Conservation (phyloP, 2,113 vertebrate species). For the Monarcha castaneiventris region DNA sequence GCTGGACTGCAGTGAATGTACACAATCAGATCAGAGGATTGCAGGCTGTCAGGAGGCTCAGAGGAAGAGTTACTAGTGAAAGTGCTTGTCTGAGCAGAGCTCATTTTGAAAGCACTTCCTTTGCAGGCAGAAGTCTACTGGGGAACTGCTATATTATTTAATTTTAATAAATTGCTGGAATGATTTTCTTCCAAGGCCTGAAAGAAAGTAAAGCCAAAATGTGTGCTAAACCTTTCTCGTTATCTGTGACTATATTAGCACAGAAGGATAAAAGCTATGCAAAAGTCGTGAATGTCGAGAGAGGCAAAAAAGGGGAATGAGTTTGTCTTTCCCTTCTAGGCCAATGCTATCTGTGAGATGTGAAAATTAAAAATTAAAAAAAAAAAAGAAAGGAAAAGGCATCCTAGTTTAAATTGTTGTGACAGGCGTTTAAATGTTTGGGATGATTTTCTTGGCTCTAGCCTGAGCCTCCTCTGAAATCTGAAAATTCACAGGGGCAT, state of each 20-base stretch:
- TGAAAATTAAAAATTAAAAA: background rate
- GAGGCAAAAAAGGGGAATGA: background rate
- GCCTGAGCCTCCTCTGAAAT: background rate
- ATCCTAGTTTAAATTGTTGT: background rate
- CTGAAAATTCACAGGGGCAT: background rate
- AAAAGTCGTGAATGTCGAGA: background rate
- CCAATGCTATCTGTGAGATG: background rate
- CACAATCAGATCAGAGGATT: background rate
- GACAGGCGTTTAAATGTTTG: background rate
- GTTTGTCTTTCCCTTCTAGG: background rate
- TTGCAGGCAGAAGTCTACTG: background rate
- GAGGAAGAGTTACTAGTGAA: background rate
- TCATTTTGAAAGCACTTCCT: background rate
- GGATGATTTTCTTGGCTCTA: background rate
- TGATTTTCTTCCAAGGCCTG: background rate
- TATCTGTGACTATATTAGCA: background rate
- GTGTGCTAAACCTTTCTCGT: background rate
- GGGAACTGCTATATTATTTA: background rate
- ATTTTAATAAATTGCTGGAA: background rate
- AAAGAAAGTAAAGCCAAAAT: background rate
- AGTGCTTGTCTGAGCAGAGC: background rate
- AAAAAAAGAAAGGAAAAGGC: background rate
- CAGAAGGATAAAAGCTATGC: background rate
- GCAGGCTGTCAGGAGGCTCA: background rate
- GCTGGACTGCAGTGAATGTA: background rate